Evolutionary conservation across 2,113 vertebrate species (phyloP).

Genomic region (Psophia crepitans): DNA sequence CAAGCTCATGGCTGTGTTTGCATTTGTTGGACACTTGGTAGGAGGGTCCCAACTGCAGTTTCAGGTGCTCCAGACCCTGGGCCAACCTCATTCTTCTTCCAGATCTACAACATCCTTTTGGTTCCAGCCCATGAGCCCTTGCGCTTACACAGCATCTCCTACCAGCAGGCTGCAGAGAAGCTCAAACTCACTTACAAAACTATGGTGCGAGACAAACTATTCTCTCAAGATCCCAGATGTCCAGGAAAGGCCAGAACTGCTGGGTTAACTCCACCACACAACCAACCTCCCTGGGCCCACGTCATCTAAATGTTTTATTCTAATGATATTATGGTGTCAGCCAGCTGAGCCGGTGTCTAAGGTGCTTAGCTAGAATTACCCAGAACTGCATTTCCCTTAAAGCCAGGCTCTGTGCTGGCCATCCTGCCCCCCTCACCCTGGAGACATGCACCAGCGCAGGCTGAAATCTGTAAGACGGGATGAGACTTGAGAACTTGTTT

Average conservation of each 20-base stretch:
- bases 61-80: neutral
- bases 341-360: constrained; percentile 9
- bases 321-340: neutral
- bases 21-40: neutral
- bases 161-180: neutral
- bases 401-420: neutral
- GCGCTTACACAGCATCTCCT: neutral
- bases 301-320: constrained; percentile 38
- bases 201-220: neutral
- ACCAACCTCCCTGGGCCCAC: neutral
- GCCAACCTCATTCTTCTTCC: neutral
- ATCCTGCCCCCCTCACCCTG: neutral
- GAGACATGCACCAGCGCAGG: neutral
- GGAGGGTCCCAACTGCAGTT: neutral
- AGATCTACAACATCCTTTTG: neutral
- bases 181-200: neutral
- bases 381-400: neutral
- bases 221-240: neutral
- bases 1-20: neutral
- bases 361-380: constrained; percentile 34
- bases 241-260: neutral
- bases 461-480: neutral
- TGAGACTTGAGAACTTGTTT: neutral
- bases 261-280: neutral
- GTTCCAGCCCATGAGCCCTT: neutral